These are phyloP conservation scores for Phalera bucephala DNA, from an alignment of 2,888 invertebrate genomes.

Conservation along the genomic window DNA sequence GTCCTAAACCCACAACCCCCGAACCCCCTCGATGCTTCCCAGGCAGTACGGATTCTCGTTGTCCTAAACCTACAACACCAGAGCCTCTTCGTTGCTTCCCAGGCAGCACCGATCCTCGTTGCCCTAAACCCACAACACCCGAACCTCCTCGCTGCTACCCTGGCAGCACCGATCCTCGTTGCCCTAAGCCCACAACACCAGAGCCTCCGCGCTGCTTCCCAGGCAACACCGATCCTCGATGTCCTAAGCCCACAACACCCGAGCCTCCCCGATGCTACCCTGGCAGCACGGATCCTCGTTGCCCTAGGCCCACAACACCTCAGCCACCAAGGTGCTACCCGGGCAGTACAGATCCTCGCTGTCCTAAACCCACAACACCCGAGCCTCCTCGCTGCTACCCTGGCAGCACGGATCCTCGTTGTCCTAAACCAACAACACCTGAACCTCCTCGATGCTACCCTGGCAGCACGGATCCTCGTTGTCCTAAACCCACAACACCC, in stretches of 20 bases:
- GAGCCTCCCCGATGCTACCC: slow-evolving; percentile 36
- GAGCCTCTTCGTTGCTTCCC: slow-evolving; percentile 32
- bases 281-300: slow-evolving; percentile 50
- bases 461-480: slow-evolving; percentile 41
- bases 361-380: slow-evolving; percentile 45
- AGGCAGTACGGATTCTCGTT: slow-evolving; percentile 42
- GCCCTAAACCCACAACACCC: slow-evolving; percentile 27
- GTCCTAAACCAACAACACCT: slow-evolving; percentile 45
- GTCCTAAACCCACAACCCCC: slow-evolving; percentile 45
- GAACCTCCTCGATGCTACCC: slow-evolving; percentile 32
- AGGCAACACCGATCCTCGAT: slow-evolving; percentile 27
- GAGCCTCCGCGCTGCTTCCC: slow-evolving; percentile 22
- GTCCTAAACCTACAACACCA: slow-evolving; percentile 45
- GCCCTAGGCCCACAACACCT: slow-evolving; percentile 43
- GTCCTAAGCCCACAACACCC: slow-evolving; percentile 39
- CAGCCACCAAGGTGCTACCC: slow-evolving; percentile 48
- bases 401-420: slow-evolving; percentile 42
- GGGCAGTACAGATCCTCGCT: slow-evolving; percentile 41
- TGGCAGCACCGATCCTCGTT: slow-evolving; percentile 13
- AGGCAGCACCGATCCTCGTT: slow-evolving; percentile 42
- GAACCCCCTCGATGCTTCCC: slow-evolving; percentile 32
- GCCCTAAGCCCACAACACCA: slow-evolving; percentile 15
- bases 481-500: slow-evolving; percentile 22
- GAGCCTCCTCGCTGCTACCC: slow-evolving; percentile 32
- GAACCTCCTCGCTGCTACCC: slow-evolving; percentile 15